Evolutionary conservation across 2,888 invertebrate species (phyloP).

Genomic region (Seladonia tumulorum): DNA sequence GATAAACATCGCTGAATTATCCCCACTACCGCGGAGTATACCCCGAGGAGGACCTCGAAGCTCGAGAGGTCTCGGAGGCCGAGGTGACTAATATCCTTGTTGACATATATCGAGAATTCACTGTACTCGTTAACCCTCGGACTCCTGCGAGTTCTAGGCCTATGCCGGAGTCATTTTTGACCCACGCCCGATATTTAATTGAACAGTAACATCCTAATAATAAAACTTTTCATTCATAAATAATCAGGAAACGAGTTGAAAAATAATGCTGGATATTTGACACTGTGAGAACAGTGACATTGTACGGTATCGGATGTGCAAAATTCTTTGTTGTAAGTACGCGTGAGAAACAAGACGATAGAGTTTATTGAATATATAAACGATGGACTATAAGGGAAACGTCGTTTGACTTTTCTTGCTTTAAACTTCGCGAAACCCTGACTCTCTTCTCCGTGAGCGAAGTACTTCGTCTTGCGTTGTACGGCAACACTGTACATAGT

Average conservation of each 20-base stretch:
- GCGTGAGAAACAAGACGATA: not conserved
- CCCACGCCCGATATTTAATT: not conserved
- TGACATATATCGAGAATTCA: too few species aligned
- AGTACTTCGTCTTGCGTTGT: conserved; percentile 24
- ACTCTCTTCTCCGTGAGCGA: conserved; percentile 18
- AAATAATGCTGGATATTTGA: not conserved
- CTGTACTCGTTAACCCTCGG: too few species aligned
- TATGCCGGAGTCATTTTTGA: too few species aligned
- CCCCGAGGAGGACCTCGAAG: too few species aligned
- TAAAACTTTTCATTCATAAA: not conserved
- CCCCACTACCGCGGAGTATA: too few species aligned
- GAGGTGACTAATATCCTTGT: too few species aligned
- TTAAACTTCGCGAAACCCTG: conserved; percentile 20
- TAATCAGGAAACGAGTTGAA: not conserved
- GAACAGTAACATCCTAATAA: not conserved
- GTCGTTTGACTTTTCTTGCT: conserved; percentile 6
- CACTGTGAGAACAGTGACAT: not conserved
- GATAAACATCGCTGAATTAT: too few species aligned
- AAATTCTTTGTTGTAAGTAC: not conserved
- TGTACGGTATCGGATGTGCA: not conserved
- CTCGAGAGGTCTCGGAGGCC: too few species aligned
- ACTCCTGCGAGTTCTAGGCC: too few species aligned
- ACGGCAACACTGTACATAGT: conserved; percentile 58
- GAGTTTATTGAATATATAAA: not conserved
- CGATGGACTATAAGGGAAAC: not conserved